phyloP scores from a whole-genome alignment of 2,888 invertebrate species.

The Phyllotreta striolata region DNA sequence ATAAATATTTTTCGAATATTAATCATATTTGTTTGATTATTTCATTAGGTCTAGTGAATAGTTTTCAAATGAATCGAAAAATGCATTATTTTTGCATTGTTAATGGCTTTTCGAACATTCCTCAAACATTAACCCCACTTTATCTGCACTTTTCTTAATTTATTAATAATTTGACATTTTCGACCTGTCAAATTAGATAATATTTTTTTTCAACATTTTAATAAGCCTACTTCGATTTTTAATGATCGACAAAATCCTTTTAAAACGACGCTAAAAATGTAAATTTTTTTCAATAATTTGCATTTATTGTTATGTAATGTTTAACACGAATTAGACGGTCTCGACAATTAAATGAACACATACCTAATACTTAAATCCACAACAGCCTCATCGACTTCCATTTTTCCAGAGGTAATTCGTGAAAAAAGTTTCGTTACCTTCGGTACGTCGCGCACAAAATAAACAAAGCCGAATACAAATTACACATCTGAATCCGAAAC shows the following conservation, averaged over 20 bases:
- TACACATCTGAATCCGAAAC: conserved; percentile 24
- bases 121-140: conserved; percentile 1
- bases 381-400: conserved; percentile 89
- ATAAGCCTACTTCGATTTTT: background rate
- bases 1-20: conserved; percentile 10
- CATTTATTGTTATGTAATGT: too few species aligned
- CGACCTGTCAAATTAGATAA: too few species aligned
- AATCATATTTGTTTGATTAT: conserved; percentile 8
- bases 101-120: background rate
- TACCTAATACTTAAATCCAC: conserved; percentile 89
- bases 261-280: background rate
- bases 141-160: too few species aligned
- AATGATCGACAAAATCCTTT: background rate
- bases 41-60: conserved; percentile 4
- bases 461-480: conserved; percentile 14
- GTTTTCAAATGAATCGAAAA: background rate
- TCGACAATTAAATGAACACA: conserved; percentile 47
- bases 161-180: too few species aligned
- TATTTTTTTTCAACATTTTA: too few species aligned
- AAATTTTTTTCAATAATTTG: background rate
- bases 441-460: conserved; percentile 18
- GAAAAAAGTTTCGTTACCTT: conserved; percentile 27
- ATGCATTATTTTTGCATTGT: conserved; percentile 1
- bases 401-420: conserved; percentile 61
- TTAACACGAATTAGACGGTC: background rate